These are phyloP conservation scores for Chymomyza caudatula DNA, from an alignment of 2,888 invertebrate genomes.

Conservation along the genomic window DNA sequence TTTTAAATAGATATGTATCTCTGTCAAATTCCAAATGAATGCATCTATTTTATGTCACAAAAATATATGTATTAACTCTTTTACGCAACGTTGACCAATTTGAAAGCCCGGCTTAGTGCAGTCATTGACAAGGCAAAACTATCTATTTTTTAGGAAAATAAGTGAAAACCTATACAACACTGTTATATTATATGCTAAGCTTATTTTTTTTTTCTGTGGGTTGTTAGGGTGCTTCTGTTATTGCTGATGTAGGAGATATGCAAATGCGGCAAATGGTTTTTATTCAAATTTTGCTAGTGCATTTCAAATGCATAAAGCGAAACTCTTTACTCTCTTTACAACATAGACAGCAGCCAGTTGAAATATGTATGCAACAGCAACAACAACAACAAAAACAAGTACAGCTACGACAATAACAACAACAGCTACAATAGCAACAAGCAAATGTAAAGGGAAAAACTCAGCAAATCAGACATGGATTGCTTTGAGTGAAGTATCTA, in stretches of 20 bases:
- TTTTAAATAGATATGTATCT: background rate
- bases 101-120: slow-evolving; percentile 9
- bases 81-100: slow-evolving; percentile 15
- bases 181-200: background rate
- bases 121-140: slow-evolving; percentile 33
- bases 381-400: background rate
- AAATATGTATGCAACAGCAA: too few relatives aligned
- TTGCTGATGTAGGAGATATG: slow-evolving; percentile 42
- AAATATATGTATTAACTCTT: slow-evolving; percentile 5
- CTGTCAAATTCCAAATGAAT: background rate
- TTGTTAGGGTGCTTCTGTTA: slow-evolving; percentile 1
- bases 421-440: slow-evolving; percentile 15
- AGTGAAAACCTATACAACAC: background rate
- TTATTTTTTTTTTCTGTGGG: slow-evolving; percentile 13
- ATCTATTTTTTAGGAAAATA: slow-evolving; percentile 26
- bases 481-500: slow-evolving; percentile 12
- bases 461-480: slow-evolving; percentile 22
- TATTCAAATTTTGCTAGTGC: slow-evolving; percentile 59
- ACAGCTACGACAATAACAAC: background rate
- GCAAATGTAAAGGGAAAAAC: slow-evolving; percentile 7
- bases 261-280: slow-evolving; percentile 64
- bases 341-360: background rate
- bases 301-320: slow-evolving; percentile 55
- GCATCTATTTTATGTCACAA: background rate
- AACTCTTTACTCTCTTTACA: background rate